Percentiles rank a stretch among this genome's conserved stretches.
Conservation (phyloP, 2,888 invertebrate genomes). For the Gisinianus flammeolus region DNA sequence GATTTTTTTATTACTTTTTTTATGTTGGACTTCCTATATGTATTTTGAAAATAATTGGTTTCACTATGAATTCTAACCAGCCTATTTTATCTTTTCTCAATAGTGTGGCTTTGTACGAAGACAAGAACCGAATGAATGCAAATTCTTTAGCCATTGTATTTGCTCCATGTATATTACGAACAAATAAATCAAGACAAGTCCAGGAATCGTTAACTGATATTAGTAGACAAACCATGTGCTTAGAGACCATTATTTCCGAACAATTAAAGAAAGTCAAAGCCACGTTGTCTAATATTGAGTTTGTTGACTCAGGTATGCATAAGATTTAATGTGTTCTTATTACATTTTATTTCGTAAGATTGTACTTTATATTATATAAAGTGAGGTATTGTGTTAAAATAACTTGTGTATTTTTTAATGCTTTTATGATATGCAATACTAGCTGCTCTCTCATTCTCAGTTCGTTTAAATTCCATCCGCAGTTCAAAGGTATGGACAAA, state of each 20-base stretch:
- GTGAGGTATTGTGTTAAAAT: too few relatives aligned
- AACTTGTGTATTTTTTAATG: too few relatives aligned
- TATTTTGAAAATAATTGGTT: background rate
- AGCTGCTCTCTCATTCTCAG: constrained; percentile 85
- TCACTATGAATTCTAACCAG: background rate
- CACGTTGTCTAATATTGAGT: constrained; percentile 87
- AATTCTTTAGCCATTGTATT: constrained; percentile 92
- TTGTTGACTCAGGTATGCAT: constrained; percentile 82
- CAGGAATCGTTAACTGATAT: constrained; percentile 92
- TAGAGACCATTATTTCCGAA: constrained; percentile 87
- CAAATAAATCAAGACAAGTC: constrained; percentile 84
- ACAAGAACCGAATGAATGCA: constrained; percentile 89
- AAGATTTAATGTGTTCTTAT: too few relatives aligned
- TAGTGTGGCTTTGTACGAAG: constrained; percentile 83
- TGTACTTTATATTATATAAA: too few relatives aligned
- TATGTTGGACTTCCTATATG: background rate
- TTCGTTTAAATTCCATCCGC: constrained; percentile 77
- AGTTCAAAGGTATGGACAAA: constrained; percentile 70
- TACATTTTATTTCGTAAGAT: too few relatives aligned
- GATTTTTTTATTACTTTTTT: constrained; percentile 41
- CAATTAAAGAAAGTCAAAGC: constrained; percentile 83
- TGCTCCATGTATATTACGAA: constrained; percentile 90
- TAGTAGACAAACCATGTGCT: constrained; percentile 84
- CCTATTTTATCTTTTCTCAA: constrained; percentile 13
- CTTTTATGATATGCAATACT: too few relatives aligned